These are phyloP conservation scores for Montipora capricornis DNA, from an alignment of 64 coral and sea anemone genomes.

Conservation along the genomic window DNA sequence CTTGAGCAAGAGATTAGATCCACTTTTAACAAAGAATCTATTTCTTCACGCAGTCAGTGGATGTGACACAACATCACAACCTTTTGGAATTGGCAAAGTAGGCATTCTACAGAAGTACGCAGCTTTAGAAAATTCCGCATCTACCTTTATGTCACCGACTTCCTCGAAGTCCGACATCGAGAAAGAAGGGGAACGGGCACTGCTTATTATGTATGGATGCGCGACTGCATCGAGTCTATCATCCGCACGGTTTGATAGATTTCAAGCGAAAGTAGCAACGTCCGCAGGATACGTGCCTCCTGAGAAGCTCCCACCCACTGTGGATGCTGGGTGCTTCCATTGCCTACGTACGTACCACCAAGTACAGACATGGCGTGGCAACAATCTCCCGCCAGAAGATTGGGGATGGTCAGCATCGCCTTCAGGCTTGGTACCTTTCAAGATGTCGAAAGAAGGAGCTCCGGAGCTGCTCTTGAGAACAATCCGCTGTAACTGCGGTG, in stretches of 20 bases:
- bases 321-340: no score
- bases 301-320: not conserved
- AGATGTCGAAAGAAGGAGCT: no score
- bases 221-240: slow-evolving; percentile 9
- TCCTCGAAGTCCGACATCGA: slow-evolving; percentile 35
- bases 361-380: slow-evolving; percentile 42
- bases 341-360: slow-evolving; percentile 31
- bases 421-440: no score
- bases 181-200: slow-evolving; percentile 9
- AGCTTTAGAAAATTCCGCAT: not conserved
- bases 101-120: slow-evolving; percentile 19
- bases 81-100: slow-evolving; percentile 52
- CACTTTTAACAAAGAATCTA: not conserved
- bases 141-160: not conserved
- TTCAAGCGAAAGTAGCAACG: slow-evolving; percentile 60
- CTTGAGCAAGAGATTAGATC: slow-evolving; percentile 13
- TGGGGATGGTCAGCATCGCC: no score
- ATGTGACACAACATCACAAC: slow-evolving; percentile 52
- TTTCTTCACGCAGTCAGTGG: slow-evolving; percentile 51
- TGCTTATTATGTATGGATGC: slow-evolving; percentile 48
- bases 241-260: slow-evolving; percentile 49
- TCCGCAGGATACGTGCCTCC: slow-evolving; percentile 43
- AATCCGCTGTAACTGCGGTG: no score
- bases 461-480: no score
- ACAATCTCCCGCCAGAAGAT: not conserved